Evolutionary conservation across 2,888 invertebrate genomes (phyloP).

Genomic region (Cistogaster globosa): DNA sequence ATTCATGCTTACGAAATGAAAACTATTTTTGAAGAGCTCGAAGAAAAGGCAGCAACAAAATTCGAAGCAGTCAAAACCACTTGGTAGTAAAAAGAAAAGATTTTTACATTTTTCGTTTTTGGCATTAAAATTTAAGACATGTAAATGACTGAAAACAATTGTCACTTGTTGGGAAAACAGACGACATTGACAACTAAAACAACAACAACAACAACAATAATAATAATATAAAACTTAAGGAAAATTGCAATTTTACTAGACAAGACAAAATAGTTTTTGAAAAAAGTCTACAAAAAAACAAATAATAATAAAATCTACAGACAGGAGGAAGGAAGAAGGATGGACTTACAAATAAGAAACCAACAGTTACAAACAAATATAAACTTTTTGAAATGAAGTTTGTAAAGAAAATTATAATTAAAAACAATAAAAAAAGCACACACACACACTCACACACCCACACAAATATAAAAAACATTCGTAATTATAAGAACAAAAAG

Average conservation of each 20-base stretch:
- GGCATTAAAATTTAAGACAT: conserved; percentile 62
- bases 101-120: conserved; percentile 30
- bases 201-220: conserved; percentile 34
- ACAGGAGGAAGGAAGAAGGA: conserved; percentile 2
- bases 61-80: conserved; percentile 56
- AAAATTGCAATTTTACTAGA: conserved; percentile 66
- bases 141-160: conserved; percentile 71
- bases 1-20: background rate
- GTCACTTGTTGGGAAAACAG: conserved; percentile 58
- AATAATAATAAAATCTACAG: background rate
- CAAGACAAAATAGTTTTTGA: conserved; percentile 60
- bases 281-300: conserved; percentile 36
- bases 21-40: background rate
- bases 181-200: conserved; percentile 42
- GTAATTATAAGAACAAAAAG: conserved; percentile 58
- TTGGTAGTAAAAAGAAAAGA: conserved; percentile 34
- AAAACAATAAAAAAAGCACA: conserved; percentile 4
- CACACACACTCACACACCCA: background rate
- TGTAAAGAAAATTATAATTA: conserved; percentile 56
- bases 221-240: conserved; percentile 57
- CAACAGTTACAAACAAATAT: conserved; percentile 35
- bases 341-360: background rate
- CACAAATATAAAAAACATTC: conserved; percentile 24
- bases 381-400: conserved; percentile 60
- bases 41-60: background rate